phyloP scores from a whole-genome alignment of 2,888 invertebrate species.

The Troides helena region DNA sequence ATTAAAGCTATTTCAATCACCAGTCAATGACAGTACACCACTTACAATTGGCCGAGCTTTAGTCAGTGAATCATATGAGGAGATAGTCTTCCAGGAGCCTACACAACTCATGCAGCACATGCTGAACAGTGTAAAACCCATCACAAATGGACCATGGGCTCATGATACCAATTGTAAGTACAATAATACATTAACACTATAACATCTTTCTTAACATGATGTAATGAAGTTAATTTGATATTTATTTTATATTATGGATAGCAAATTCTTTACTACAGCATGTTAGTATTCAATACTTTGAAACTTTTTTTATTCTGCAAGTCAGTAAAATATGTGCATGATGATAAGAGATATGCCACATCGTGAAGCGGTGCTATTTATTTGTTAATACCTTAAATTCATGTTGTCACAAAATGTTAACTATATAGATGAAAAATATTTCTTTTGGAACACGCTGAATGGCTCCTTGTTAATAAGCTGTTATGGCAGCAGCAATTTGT shows the following conservation, averaged over 20 bases:
- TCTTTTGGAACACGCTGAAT: no score
- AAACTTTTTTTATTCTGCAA: no score
- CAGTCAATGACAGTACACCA: conserved; percentile 72
- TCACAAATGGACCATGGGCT: conserved; percentile 86
- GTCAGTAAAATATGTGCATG: no score
- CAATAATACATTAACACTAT: neutral
- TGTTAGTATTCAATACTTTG: no score
- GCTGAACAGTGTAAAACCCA: conserved; percentile 86
- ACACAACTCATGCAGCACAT: conserved; percentile 95
- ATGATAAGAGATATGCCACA: no score
- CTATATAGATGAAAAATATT: no score
- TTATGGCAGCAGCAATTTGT: no score
- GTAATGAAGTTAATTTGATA: neutral
- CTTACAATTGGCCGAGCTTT: conserved; percentile 80
- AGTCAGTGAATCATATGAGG: conserved; percentile 97
- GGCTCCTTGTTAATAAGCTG: no score
- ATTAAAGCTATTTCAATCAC: conserved; percentile 95
- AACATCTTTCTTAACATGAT: neutral
- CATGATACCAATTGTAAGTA: conserved; percentile 94
- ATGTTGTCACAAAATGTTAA: no score
- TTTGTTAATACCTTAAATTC: no score
- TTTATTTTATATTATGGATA: neutral
- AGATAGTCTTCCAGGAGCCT: conserved; percentile 96
- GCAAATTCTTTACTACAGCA: no score
- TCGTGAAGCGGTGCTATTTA: no score